Evolutionary conservation across 2,797 vertebrate genomes (phyloP).

Genomic region (Brachymystax lenok): DNA sequence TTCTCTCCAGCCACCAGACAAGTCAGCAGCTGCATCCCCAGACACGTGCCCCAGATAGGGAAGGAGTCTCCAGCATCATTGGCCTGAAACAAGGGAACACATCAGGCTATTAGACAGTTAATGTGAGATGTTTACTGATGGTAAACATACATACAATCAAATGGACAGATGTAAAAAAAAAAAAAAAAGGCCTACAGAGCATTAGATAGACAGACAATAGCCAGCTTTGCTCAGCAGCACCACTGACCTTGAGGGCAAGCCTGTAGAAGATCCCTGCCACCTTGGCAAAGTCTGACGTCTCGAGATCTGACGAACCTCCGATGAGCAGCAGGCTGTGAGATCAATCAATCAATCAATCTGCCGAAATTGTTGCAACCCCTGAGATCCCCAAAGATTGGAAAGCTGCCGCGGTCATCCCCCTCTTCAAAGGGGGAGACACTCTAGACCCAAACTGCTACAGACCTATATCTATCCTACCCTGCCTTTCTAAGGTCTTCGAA

Average conservation of each 20-base stretch:
- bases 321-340: conserved; percentile 1
- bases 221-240: neutral
- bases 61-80: conserved; percentile 77
- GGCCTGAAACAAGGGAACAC: conserved; percentile 61
- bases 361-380: too few species aligned
- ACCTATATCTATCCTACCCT: too few species aligned
- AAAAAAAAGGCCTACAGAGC: neutral
- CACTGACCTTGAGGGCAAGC: conserved; percentile 5
- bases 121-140: neutral
- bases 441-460: too few species aligned
- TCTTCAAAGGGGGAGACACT: too few species aligned
- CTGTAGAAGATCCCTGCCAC: conserved; percentile 12
- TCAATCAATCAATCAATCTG: neutral
- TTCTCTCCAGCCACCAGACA: conserved; percentile 73
- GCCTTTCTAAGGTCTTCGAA: too few species aligned
- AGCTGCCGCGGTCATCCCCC: too few species aligned
- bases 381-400: too few species aligned
- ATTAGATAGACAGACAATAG: neutral
- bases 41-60: conserved; percentile 84
- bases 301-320: conserved; percentile 1
- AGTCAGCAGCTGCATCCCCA: conserved; percentile 82
- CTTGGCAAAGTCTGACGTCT: conserved; percentile 9
- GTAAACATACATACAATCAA: neutral
- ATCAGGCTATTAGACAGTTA: neutral
- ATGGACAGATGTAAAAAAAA: neutral